Evolutionary conservation across 2,888 invertebrate species (phyloP).

Genomic region (Tetropium fuscum): DNA sequence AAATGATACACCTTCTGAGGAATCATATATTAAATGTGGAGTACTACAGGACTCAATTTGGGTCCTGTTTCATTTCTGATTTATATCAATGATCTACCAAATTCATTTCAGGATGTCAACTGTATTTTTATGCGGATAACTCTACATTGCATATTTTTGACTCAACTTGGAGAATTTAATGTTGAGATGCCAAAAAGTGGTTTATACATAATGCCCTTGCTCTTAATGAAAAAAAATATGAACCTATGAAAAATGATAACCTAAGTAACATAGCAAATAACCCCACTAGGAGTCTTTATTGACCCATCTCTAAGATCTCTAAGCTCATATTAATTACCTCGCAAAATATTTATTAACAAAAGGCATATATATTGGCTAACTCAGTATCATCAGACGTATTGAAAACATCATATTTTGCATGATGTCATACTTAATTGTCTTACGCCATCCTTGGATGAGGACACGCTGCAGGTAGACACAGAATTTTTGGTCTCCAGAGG

Average conservation of each 20-base stretch:
- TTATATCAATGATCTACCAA: background rate
- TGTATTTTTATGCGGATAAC: background rate
- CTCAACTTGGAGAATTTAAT: background rate
- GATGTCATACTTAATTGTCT: background rate
- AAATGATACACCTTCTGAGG: background rate
- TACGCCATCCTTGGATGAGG: background rate
- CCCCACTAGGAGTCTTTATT: no score
- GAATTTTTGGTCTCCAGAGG: background rate
- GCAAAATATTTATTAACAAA: no score
- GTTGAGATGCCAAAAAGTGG: background rate
- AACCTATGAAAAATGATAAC: background rate
- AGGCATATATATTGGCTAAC: background rate
- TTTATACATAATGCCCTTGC: no score
- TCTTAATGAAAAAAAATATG: no score
- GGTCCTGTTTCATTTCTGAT: no score
- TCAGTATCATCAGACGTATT: background rate
- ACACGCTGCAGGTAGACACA: background rate
- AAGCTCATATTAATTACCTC: no score
- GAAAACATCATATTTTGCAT: background rate
- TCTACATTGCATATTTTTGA: background rate
- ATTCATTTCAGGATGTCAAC: background rate
- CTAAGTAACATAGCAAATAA: no score
- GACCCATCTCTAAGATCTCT: no score
- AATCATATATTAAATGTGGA: background rate
- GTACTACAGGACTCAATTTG: background rate